A percentile compares a stretch with the other conserved stretches of the same genome.
phyloP scores from a whole-genome alignment of 2,113 vertebrate species.

The Pangasianodon gigas region DNA sequence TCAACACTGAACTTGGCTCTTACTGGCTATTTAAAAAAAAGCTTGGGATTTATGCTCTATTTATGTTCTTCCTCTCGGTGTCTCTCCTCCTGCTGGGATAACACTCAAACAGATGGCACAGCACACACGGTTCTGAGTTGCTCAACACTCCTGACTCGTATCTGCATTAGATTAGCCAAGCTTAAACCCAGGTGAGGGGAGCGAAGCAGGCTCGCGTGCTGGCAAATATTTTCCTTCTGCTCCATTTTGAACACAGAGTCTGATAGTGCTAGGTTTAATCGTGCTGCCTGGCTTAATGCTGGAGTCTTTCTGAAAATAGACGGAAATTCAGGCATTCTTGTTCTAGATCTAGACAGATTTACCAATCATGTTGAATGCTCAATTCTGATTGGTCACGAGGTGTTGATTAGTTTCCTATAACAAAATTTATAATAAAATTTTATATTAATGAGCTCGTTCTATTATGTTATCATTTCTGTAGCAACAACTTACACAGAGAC shows the following conservation, averaged over 20 bases:
- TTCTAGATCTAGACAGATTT: neutral
- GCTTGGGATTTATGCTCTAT: slow-evolving; percentile 7
- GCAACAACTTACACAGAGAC: neutral
- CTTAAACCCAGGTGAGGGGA: neutral
- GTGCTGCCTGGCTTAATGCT: neutral
- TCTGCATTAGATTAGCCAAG: neutral
- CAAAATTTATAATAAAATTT: neutral
- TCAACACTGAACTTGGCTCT: neutral
- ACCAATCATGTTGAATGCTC: no score
- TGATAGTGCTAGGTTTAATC: neutral
- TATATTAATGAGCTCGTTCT: neutral
- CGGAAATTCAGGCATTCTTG: neutral
- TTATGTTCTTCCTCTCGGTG: neutral
- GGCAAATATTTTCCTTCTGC: neutral
- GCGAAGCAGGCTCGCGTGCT: neutral
- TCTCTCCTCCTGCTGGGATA: slow-evolving; percentile 43
- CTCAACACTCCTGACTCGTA: slow-evolving; percentile 8
- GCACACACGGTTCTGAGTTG: neutral
- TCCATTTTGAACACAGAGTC: neutral
- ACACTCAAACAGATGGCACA: slow-evolving; percentile 50
- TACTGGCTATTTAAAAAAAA: neutral
- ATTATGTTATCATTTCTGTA: neutral
- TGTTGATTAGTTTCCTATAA: neutral
- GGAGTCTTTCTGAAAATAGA: neutral
- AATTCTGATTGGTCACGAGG: neutral